phyloP scores from a whole-genome alignment of 2,113 vertebrate genomes.

The Regulus satrapa region DNA sequence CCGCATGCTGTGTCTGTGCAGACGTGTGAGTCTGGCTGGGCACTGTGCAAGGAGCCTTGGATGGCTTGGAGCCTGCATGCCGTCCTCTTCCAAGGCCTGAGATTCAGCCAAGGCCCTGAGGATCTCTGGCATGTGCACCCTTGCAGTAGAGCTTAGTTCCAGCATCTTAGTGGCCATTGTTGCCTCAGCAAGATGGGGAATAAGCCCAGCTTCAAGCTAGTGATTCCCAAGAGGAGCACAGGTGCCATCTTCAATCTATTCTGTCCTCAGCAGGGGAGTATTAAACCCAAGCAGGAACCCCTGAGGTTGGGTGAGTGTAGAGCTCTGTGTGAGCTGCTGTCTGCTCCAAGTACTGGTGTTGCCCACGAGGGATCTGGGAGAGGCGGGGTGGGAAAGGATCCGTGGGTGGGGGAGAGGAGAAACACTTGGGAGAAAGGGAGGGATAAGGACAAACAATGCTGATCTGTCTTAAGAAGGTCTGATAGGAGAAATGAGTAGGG shows the following conservation, averaged over 20 bases:
- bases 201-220: slow-evolving; percentile 34
- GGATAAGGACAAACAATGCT: background rate
- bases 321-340: slow-evolving; percentile 21
- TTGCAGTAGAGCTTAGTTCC: slow-evolving; percentile 25
- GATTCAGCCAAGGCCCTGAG: background rate
- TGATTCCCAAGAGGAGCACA: slow-evolving; percentile 32
- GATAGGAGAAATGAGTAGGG: background rate
- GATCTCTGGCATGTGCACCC: slow-evolving; percentile 28
- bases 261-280: slow-evolving; percentile 58
- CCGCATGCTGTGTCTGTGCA: background rate
- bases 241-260: slow-evolving; percentile 46
- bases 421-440: background rate
- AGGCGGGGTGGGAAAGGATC: background rate
- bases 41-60: background rate
- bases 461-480: background rate
- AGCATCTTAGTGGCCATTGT: slow-evolving; percentile 7
- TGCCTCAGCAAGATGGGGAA: slow-evolving; percentile 27
- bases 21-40: background rate
- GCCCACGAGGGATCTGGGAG: background rate
- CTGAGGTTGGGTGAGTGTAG: slow-evolving; percentile 61
- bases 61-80: slow-evolving; percentile 33
- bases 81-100: background rate
- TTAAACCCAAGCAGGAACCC: slow-evolving; percentile 47
- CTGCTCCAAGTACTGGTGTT: background rate
- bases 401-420: background rate